A percentile compares a stretch with the other conserved stretches of the same genome.
Evolutionary conservation across 2,113 vertebrate species (phyloP).

Genomic region (Terrapene triunguis): DNA sequence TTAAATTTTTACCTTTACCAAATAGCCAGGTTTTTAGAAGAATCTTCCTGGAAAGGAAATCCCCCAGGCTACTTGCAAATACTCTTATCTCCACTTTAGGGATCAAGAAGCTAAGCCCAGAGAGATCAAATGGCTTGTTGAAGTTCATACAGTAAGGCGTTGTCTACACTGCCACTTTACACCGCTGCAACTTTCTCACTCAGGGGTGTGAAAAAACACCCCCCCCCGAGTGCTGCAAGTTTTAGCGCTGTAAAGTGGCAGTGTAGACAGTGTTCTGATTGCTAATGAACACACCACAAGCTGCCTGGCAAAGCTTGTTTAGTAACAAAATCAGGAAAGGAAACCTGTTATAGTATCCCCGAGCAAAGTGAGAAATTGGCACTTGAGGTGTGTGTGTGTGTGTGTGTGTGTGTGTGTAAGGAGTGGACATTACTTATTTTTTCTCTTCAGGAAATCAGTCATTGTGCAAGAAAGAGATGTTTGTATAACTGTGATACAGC

Average conservation of each 20-base stretch:
- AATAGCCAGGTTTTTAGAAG: slow-evolving; percentile 30
- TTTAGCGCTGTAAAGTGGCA: no score
- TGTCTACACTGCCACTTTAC: no score
- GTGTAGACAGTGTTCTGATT: neutral
- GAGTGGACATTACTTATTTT: neutral
- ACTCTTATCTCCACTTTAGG: neutral
- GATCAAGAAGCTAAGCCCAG: neutral
- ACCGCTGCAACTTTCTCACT: no score
- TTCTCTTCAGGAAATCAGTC: neutral
- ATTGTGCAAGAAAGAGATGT: neutral
- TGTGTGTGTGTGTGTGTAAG: neutral
- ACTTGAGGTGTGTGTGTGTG: neutral
- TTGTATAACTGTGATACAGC: neutral
- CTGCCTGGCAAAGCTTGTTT: slow-evolving; percentile 64
- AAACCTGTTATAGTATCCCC: slow-evolving; percentile 70
- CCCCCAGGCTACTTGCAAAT: neutral
- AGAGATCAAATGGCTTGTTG: neutral
- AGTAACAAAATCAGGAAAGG: slow-evolving; percentile 52
- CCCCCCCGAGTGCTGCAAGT: no score
- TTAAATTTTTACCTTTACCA: slow-evolving; percentile 19
- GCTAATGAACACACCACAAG: slow-evolving; percentile 53
- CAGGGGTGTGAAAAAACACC: no score
- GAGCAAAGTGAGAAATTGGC: slow-evolving; percentile 25
- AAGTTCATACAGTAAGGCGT: neutral
- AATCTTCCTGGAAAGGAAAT: slow-evolving; percentile 29